Conservation (phyloP, 1,140 invertebrate species). For the Ceratosolen solmsi region DNA sequence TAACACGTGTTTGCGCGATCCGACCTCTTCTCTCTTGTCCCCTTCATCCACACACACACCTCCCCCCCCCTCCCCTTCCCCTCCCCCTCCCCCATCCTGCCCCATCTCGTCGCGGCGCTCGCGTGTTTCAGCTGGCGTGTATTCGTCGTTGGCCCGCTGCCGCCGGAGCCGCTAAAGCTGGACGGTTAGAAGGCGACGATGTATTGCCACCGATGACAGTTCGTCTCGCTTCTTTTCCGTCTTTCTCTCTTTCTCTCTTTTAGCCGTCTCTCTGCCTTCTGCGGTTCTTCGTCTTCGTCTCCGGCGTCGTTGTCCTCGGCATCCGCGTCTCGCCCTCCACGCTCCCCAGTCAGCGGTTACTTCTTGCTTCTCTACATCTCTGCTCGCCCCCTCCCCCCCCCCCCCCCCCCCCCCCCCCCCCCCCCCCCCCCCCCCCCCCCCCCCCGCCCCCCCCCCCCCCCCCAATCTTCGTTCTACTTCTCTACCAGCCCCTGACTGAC, state of each 20-base stretch:
- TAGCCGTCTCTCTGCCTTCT: conserved; percentile 33
- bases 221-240: conserved; percentile 62
- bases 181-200: conserved; percentile 65
- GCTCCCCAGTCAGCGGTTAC: background rate
- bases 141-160: background rate
- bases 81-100: conserved; percentile 18
- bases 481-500: background rate
- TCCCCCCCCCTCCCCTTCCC: no score
- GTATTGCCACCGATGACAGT: conserved; percentile 72
- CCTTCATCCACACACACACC: conserved; percentile 51
- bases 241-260: conserved; percentile 27
- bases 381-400: background rate
- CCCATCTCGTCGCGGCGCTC: background rate
- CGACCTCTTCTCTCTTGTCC: conserved; percentile 54
- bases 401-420: conserved; percentile 40
- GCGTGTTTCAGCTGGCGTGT: background rate
- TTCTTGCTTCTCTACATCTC: background rate
- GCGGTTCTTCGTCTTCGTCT: conserved; percentile 28
- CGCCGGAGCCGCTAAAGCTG: conserved; percentile 29
- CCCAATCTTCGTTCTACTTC: conserved; percentile 49
- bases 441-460: conserved; percentile 35
- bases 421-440: background rate
- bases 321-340: background rate
- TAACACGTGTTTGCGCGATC: conserved; percentile 72
- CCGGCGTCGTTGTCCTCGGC: background rate